Base-by-base conservation (phyloP, 2,888 invertebrate genomes). In the Trichacis sp. region DNA sequence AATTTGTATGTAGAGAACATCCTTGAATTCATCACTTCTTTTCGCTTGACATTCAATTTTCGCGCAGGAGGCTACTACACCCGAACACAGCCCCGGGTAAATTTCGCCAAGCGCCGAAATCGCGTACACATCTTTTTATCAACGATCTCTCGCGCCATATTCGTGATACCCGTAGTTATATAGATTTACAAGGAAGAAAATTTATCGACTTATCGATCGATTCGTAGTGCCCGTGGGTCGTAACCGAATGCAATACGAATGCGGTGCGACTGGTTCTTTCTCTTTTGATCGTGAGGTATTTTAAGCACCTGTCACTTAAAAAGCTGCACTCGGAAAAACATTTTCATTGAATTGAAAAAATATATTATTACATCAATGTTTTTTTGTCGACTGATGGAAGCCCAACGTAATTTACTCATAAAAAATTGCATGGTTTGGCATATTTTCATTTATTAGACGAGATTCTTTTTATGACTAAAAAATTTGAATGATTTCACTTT, bases 301-400 rank as follows among this genome's bases (percentile, higher is more conserved):
- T 76, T 75, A 75, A 77, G 73, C 77, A 77, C 77, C 77, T 77
- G 77, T 76, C 76, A 76, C 74, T 74, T 76, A 70, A 69, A 70
- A 74, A 76, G 33, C 75, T 69, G 74, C 72, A n/a, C n/a, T n/a
- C n/a, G n/a, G n/a, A n/a, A n/a, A n/a, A n/a, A n/a, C n/a, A n/a
- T n/a, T n/a, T n/a, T n/a, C n/a, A n/a, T n/a, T n/a, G n/a, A n/a
- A n/a, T n/a, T n/a, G n/a, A n/a, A n/a, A n/a, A n/a, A n/a, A n/a
- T n/a, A n/a, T n/a, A n/a, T n/a, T n/a, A n/a, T n/a, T n/a, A n/a
- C n/a, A n/a, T n/a, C n/a, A n/a, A n/a, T n/a, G n/a, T n/a, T n/a
- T n/a, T n/a, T n/a, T n/a, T n/a, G n/a, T n/a, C n/a, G n/a, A n/a
- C n/a, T n/a, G n/a, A n/a, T n/a, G n/a, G n/a, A n/a, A n/a, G n/a